Conservation (phyloP, 2,888 invertebrate genomes). For the Erebia aethiops region DNA sequence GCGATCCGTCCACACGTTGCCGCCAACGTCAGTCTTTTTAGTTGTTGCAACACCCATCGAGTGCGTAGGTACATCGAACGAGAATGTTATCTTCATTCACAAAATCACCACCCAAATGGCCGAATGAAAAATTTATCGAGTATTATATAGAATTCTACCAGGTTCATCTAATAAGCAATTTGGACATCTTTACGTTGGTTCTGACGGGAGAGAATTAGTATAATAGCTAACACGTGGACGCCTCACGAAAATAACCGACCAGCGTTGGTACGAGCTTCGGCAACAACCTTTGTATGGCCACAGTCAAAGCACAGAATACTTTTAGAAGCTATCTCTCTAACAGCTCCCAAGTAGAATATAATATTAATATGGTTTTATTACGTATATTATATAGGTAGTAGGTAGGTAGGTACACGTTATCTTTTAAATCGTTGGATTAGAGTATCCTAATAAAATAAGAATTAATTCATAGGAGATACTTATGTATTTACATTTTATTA, state of each 20-base stretch:
- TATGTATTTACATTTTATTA: conserved; percentile 78
- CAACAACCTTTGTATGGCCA: background rate
- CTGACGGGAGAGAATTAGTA: background rate
- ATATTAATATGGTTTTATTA: background rate
- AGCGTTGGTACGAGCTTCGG: background rate
- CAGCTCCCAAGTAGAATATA: background rate
- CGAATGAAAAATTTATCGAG: background rate
- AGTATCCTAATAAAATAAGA: conserved; percentile 31
- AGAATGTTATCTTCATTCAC: background rate
- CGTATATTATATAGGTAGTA: background rate
- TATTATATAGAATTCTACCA: background rate
- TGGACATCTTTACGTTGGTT: background rate
- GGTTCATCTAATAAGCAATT: background rate
- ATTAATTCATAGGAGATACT: conserved; percentile 38
- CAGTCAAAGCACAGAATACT: background rate
- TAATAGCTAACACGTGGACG: background rate
- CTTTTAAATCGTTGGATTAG: conserved; percentile 17
- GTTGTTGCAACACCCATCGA: conserved; percentile 2
- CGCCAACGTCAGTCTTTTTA: background rate
- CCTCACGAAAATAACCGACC: background rate
- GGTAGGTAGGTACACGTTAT: background rate
- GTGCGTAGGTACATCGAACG: background rate
- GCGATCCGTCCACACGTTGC: too few species aligned
- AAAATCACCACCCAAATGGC: background rate
- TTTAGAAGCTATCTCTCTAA: background rate